phyloP scores from a whole-genome alignment of 30 jellyfish, hydroid and myxozoan species.

The Calvadosia cruxmelitensis region DNA sequence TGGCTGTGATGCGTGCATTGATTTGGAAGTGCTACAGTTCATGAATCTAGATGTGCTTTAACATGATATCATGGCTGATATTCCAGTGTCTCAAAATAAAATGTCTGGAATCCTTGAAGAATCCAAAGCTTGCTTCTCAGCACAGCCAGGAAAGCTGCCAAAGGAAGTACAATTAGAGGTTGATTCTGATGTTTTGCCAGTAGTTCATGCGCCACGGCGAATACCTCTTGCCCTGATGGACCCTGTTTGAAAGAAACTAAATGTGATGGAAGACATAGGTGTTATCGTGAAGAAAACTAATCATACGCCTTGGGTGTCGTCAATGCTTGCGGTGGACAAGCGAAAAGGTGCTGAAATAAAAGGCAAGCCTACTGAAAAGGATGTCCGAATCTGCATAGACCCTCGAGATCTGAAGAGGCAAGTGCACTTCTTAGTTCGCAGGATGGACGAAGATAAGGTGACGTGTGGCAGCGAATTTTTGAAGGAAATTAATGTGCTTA shows the following conservation, averaged over 20 bases:
- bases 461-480: too few species aligned
- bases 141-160: constrained; percentile 1
- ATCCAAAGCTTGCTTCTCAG: not conserved
- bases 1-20: constrained; percentile 11
- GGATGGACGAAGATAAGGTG: too few species aligned
- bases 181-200: constrained; percentile 11
- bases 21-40: constrained; percentile 24
- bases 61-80: too few species aligned
- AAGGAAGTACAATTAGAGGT: not conserved
- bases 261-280: constrained; percentile 16
- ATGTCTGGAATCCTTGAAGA: not conserved
- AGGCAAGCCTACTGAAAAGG: constrained; percentile 24
- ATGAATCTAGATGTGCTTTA: constrained; percentile 16
- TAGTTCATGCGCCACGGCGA: constrained; percentile 15
- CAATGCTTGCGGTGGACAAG: constrained; percentile 27
- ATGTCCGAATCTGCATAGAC: constrained; percentile 26
- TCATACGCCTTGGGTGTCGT: constrained; percentile 27
- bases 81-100: too few species aligned
- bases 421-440: too few species aligned
- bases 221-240: constrained; percentile 20
- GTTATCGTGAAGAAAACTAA: constrained; percentile 13
- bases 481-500: too few species aligned
- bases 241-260: constrained; percentile 23
- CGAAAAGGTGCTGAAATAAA: constrained; percentile 19
- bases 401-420: too few species aligned